Base-by-base conservation (phyloP, 2,888 invertebrate genomes). In the Dichetophora obliterata region DNA sequence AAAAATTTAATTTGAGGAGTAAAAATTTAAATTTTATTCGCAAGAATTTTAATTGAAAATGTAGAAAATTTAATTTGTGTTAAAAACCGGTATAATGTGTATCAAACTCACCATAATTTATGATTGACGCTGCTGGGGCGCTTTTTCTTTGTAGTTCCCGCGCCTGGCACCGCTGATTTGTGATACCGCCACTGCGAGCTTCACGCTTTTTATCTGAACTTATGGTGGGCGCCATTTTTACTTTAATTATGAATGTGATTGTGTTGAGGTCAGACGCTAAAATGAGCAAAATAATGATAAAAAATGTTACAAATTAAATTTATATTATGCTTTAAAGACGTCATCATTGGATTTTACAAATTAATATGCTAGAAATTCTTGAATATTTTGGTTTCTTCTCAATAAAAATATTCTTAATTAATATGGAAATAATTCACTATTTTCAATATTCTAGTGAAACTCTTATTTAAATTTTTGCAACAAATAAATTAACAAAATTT, bases 211-310 rank as follows among this genome's bases (percentile, higher is more conserved):
- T 88, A 71, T 86, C 86, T 27, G 86, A 85, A 77, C 88, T 89
- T 81, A 89, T 87, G 80, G 89, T 89, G 75, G 88, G 89, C 79
- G 88, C 85, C 88, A 89, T 89, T 78, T 71, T 75, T 57, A 22
- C 27, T 8, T 59, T 4, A 27, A 4, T 69, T 11, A 14, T 11
- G 27, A 27, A 14, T 69, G 5, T 73, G 9, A 9, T 8, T 61
- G 6, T 2, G 43, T 63, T 31, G 37, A 78, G 24, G 78, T 78
- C 79, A 77, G 81, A 76, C 37, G 72, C 77, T 37, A 69, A 70
- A 72, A 77, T 43, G 43, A 43, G 11, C 75, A 74, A 22, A 54
- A 75, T n/a, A n/a, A n/a, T n/a, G 6, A 50, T 71, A 59, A 59
- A 1, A 27, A 27, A 24, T 27, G 27, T 59, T 59, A 59, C 14